These are phyloP conservation scores for Xiphorhynchus erythropygius DNA, from an alignment of 2,797 vertebrate genomes.

Conservation along the genomic window DNA sequence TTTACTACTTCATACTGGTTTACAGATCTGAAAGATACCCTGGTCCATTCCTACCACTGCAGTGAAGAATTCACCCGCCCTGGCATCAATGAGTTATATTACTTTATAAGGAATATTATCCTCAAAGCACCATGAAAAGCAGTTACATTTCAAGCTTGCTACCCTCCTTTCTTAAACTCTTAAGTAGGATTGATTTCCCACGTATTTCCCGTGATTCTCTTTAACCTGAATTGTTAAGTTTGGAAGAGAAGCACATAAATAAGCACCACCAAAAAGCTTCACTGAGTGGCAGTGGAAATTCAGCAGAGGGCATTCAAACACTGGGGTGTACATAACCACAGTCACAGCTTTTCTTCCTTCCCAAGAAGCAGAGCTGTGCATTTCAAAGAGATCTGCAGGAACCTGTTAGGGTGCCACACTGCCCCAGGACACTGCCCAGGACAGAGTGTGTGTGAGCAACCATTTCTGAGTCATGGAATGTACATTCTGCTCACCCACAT, in stretches of 20 bases:
- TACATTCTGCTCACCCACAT: not conserved
- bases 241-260: not conserved
- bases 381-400: not conserved
- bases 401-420: not conserved
- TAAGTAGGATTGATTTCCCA: not conserved
- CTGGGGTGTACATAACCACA: not conserved
- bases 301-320: not conserved
- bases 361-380: not conserved
- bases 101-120: not conserved
- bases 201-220: not conserved
- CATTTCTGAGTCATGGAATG: not conserved
- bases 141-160: not conserved
- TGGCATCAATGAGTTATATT: not conserved
- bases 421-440: not conserved
- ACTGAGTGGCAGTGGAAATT: not conserved
- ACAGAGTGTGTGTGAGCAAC: not conserved
- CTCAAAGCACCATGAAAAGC: not conserved
- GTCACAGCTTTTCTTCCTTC: not conserved
- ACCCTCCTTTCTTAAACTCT: not conserved
- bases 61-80: not conserved
- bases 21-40: not conserved
- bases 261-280: not conserved
- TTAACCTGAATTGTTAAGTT: not conserved
- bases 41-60: fast-evolving
- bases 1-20: not conserved